phyloP scores from a whole-genome alignment of 2,113 vertebrate genomes.

The Phasianus colchicus region DNA sequence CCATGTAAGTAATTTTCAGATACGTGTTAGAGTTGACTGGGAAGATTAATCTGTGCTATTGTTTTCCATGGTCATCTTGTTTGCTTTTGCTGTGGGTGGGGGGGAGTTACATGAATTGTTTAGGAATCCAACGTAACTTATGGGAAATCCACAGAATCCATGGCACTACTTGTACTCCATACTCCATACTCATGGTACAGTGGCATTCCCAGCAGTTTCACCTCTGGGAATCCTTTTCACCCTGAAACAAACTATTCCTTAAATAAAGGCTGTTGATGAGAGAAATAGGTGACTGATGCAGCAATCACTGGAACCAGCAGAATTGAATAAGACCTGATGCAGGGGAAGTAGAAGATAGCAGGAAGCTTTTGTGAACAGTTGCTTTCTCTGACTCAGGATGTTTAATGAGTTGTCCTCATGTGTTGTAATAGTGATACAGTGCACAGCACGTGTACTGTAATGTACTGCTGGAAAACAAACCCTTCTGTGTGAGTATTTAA shows the following conservation, averaged over 20 bases:
- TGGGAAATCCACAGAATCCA: not conserved
- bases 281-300: not conserved
- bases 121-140: not conserved
- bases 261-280: not conserved
- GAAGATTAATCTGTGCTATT: not conserved
- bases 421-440: not conserved
- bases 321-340: not conserved
- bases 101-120: accelerated
- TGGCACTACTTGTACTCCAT: not conserved
- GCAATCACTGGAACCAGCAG: not conserved
- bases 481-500: not conserved
- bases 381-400: not conserved
- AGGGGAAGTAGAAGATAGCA: not conserved
- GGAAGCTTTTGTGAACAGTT: not conserved
- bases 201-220: not conserved
- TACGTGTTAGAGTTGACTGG: not conserved
- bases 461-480: too few relatives aligned
- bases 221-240: not conserved
- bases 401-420: not conserved
- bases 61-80: not conserved
- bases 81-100: not conserved
- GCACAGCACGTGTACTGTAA: not conserved
- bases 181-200: not conserved
- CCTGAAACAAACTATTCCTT: not conserved
- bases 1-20: constrained; percentile 85